phyloP scores from a whole-genome alignment of 1,140 invertebrate species.

The Lepidotrigona ventralis region DNA sequence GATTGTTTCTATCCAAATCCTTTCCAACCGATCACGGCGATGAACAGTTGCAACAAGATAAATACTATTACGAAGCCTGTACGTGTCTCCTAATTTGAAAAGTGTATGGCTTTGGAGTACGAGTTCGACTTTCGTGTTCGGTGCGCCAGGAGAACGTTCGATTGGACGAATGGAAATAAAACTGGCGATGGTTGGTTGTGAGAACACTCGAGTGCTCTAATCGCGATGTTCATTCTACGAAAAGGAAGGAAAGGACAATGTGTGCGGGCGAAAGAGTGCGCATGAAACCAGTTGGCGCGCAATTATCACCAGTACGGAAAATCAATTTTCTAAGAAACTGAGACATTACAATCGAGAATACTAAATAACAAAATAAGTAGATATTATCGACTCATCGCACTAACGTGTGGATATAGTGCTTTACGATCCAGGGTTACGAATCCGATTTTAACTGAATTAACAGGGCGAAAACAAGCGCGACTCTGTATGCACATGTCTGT shows the following conservation, averaged over 20 bases:
- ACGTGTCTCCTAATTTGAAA: background rate
- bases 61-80: conserved; percentile 3
- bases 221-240: background rate
- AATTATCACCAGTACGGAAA: conserved; percentile 20
- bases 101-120: background rate
- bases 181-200: background rate
- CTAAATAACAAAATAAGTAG: conserved; percentile 13
- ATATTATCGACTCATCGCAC: conserved; percentile 38
- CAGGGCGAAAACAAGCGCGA: conserved; percentile 10
- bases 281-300: background rate
- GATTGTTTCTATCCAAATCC: conserved; percentile 23
- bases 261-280: background rate
- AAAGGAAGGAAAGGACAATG: background rate
- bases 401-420: conserved; percentile 35
- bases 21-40: conserved; percentile 21
- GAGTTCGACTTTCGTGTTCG: background rate
- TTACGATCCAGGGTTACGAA: conserved; percentile 54
- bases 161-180: background rate
- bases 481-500: conserved; percentile 4
- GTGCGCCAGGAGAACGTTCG: background rate
- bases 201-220: background rate
- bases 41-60: conserved; percentile 28
- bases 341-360: conserved; percentile 18
- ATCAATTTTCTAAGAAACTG: conserved; percentile 10
- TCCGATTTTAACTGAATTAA: conserved; percentile 55